phyloP scores from a whole-genome alignment of 2,797 vertebrate species.

The Orestias chungarensis region DNA sequence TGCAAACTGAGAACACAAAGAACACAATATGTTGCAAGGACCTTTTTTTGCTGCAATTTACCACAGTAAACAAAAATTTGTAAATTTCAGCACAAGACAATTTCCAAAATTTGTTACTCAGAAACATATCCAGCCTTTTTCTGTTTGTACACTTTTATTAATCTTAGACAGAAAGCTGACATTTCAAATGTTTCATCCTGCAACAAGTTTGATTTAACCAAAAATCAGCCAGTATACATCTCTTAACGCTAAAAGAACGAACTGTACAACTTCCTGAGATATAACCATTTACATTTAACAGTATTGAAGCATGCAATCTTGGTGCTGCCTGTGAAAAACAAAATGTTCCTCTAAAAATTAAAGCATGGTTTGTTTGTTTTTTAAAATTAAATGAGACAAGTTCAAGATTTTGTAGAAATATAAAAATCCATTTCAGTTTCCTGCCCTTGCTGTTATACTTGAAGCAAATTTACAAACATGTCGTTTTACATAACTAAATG shows the following conservation, averaged over 20 bases:
- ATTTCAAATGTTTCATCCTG: background rate
- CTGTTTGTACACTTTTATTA: background rate
- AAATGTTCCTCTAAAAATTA: background rate
- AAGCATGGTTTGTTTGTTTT: too few relatives aligned
- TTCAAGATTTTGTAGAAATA: too few relatives aligned
- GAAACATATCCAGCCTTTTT: background rate
- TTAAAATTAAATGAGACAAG: background rate
- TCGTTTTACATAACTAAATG: background rate
- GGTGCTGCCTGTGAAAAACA: background rate
- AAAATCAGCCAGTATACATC: background rate
- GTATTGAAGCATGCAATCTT: background rate
- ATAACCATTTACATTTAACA: background rate
- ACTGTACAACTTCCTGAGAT: slow-evolving; percentile 1
- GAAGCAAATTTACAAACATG: background rate
- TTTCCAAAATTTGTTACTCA: too few relatives aligned
- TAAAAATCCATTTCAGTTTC: background rate
- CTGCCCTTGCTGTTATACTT: background rate
- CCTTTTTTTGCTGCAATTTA: too few relatives aligned
- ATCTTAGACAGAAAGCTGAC: background rate
- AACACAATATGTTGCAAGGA: too few relatives aligned
- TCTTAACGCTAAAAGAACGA: background rate
- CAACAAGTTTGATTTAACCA: background rate
- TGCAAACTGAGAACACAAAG: too few relatives aligned
- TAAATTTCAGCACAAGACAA: background rate
- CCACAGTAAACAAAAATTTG: too few relatives aligned